These are phyloP conservation scores for Agelas oroides DNA, from an alignment of 37 sponge, comb jelly and placozoan genomes.

Conservation along the genomic window DNA sequence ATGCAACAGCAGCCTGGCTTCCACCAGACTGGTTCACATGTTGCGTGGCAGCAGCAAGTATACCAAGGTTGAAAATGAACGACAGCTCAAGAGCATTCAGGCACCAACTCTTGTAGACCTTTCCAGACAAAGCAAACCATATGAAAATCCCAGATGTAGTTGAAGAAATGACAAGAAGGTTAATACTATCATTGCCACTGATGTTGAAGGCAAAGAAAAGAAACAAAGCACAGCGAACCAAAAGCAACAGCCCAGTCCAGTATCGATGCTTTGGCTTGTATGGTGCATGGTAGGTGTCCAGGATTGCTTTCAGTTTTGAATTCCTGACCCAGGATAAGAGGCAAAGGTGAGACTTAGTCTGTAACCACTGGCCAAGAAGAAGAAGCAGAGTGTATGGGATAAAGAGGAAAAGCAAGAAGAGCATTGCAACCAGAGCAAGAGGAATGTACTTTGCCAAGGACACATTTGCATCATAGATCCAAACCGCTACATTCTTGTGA, in stretches of 20 bases:
- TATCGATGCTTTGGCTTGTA: not conserved
- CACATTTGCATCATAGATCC: too few relatives aligned
- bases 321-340: too few relatives aligned
- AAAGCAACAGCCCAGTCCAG: not conserved
- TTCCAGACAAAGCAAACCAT: not conserved
- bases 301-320: too few relatives aligned
- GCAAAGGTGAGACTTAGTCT: too few relatives aligned
- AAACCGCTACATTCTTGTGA: too few relatives aligned
- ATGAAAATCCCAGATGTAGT: not conserved
- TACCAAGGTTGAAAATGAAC: not conserved
- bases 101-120: not conserved
- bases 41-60: not conserved
- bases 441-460: too few relatives aligned
- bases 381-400: too few relatives aligned
- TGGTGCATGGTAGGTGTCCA: not conserved
- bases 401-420: too few relatives aligned
- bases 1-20: not conserved
- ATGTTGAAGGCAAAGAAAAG: not conserved
- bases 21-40: not conserved
- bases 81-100: not conserved
- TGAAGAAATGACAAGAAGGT: not conserved
- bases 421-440: too few relatives aligned
- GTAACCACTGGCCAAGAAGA: too few relatives aligned
- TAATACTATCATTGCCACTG: not conserved
- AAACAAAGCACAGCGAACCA: not conserved